phyloP scores from a whole-genome alignment of 2,888 invertebrate species.

The Apomyelois bistriatella region DNA sequence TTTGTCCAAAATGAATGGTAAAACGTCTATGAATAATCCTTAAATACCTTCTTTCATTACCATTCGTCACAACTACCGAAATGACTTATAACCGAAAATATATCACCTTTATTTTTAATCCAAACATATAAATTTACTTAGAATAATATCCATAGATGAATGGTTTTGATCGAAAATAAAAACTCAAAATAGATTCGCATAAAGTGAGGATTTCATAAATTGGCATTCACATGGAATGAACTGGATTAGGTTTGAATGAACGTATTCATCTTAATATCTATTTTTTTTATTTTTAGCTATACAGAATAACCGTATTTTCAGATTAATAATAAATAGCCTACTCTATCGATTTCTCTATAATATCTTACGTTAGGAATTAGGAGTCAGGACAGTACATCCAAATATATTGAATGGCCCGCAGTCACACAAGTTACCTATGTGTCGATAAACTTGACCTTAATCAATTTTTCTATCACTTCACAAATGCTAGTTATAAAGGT shows the following conservation, averaged over 20 bases:
- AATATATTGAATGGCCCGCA: too few species aligned
- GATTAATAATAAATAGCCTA: too few species aligned
- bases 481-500: too few species aligned
- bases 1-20: constrained; percentile 11
- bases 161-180: not conserved
- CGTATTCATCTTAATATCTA: not conserved
- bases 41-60: constrained; percentile 12
- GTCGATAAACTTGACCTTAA: too few species aligned
- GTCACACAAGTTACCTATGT: too few species aligned
- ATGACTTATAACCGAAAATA: constrained; percentile 19
- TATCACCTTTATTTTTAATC: constrained; percentile 3
- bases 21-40: constrained; percentile 20
- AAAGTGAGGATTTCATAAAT: not conserved
- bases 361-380: too few species aligned
- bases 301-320: too few species aligned
- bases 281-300: too few species aligned
- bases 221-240: not conserved
- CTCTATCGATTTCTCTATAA: too few species aligned
- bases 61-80: constrained; percentile 18
- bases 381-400: too few species aligned
- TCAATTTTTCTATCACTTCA: too few species aligned
- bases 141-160: not conserved
- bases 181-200: not conserved
- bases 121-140: not conserved
- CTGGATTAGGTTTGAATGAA: not conserved